These are phyloP conservation scores for Spongilla lacustris DNA, from an alignment of 37 sponge, comb jelly and placozoan genomes.

Conservation along the genomic window DNA sequence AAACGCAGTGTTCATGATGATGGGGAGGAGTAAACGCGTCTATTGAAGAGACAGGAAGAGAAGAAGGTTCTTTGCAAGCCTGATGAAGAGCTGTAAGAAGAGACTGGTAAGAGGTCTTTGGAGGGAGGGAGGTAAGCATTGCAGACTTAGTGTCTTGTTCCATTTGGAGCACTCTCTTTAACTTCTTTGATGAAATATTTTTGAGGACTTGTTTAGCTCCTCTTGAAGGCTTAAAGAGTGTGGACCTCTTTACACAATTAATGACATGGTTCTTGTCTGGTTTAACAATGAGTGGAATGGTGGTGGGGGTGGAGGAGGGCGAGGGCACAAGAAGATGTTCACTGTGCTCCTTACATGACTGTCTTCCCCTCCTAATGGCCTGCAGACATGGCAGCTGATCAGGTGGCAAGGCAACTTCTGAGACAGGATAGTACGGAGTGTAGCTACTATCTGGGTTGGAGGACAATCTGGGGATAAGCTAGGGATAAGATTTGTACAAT, in stretches of 20 bases:
- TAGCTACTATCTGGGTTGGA: not conserved
- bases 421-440: not conserved
- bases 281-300: not conserved
- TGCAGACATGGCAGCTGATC: not conserved
- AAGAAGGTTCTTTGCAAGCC: not conserved
- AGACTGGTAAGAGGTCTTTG: slow-evolving; percentile 18
- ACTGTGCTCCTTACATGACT: not conserved
- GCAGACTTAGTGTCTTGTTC: not conserved
- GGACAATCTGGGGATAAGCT: not conserved
- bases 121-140: slow-evolving; percentile 12
- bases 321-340: not conserved
- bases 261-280: not conserved
- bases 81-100: slow-evolving; percentile 9
- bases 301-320: not conserved
- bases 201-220: not conserved
- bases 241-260: not conserved
- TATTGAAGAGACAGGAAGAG: not conserved
- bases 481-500: not conserved
- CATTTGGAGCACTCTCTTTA: not conserved
- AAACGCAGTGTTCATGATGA: slow-evolving; percentile 25
- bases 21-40: not conserved
- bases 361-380: not conserved
- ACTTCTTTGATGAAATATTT: not conserved
- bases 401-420: not conserved
- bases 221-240: not conserved